Conservation (phyloP, 2,797 vertebrate species). For the Galago senegalensis region DNA sequence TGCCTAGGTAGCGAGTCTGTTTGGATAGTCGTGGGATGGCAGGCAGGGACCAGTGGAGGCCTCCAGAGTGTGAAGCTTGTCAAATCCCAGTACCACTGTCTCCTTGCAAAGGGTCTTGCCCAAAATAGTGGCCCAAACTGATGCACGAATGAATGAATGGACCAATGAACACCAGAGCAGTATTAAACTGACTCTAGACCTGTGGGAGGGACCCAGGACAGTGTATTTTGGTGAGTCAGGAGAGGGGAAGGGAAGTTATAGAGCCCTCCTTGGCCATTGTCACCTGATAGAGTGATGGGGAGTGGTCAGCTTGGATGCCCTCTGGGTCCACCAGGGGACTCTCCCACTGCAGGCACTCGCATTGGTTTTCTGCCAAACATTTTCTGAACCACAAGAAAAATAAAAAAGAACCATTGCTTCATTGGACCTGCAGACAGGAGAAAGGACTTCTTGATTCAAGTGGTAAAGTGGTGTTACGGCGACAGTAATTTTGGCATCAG, state of each 20-base stretch:
- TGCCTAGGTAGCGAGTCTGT: not conserved
- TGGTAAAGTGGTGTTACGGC: no score
- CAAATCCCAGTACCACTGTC: not conserved
- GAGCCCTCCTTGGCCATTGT: fast-evolving
- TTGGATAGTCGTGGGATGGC: not conserved
- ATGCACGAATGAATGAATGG: not conserved
- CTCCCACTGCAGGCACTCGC: not conserved
- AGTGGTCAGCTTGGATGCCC: no score
- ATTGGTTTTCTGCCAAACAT: not conserved
- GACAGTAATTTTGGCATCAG: not conserved
- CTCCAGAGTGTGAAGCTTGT: not conserved
- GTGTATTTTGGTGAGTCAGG: not conserved
- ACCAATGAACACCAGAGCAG: not conserved
- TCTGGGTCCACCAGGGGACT: no score
- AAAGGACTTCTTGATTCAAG: not conserved
- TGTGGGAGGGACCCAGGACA: not conserved
- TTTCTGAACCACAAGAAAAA: not conserved
- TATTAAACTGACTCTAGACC: not conserved
- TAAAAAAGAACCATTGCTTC: not conserved
- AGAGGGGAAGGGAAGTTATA: not conserved
- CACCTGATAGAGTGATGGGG: not conserved
- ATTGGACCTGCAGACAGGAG: not conserved
- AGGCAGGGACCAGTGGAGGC: not conserved
- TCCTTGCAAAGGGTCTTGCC: not conserved
- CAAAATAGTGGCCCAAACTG: not conserved